phyloP scores from a whole-genome alignment of 2,888 invertebrate species.

The Rotaria macrura region DNA sequence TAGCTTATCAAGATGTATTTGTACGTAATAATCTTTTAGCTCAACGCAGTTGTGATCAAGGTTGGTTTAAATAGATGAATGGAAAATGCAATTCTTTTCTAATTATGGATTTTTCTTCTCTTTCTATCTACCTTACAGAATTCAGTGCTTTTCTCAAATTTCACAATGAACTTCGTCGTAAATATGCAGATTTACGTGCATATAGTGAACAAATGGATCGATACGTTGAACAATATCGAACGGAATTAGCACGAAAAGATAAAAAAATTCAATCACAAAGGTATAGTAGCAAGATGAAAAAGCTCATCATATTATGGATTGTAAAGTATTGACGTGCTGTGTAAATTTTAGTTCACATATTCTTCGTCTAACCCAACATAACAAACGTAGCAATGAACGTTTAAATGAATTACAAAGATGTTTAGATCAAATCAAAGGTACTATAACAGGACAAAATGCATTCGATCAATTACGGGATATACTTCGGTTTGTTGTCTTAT shows the following conservation, averaged over 20 bases:
- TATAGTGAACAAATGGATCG: neutral
- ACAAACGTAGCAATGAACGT: constrained; percentile 1
- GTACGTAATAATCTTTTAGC: neutral
- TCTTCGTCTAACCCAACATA: constrained; percentile 11
- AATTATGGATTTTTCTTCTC: too few relatives aligned
- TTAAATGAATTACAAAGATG: neutral
- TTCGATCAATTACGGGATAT: constrained; percentile 4
- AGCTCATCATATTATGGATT: neutral
- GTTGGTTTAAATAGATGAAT: neutral
- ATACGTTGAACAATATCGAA: neutral
- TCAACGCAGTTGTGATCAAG: neutral
- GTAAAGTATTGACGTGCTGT: neutral
- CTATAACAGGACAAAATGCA: neutral
- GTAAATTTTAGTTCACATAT: neutral
- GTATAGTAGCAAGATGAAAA: neutral
- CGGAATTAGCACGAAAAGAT: neutral
- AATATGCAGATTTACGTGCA: neutral
- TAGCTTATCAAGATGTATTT: constrained; percentile 9
- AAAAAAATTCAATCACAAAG: constrained; percentile 22
- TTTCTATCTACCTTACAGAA: neutral
- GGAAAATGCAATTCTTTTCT: too few relatives aligned
- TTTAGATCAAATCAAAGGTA: constrained; percentile 2
- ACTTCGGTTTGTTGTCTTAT: neutral
- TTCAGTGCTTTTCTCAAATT: constrained; percentile 2
- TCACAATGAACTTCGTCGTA: constrained; percentile 11